Percentiles rank a stretch among this genome's conserved stretches.
phyloP scores from a whole-genome alignment of 2,113 vertebrate species.

The Pseudorectes ferrugineus region DNA sequence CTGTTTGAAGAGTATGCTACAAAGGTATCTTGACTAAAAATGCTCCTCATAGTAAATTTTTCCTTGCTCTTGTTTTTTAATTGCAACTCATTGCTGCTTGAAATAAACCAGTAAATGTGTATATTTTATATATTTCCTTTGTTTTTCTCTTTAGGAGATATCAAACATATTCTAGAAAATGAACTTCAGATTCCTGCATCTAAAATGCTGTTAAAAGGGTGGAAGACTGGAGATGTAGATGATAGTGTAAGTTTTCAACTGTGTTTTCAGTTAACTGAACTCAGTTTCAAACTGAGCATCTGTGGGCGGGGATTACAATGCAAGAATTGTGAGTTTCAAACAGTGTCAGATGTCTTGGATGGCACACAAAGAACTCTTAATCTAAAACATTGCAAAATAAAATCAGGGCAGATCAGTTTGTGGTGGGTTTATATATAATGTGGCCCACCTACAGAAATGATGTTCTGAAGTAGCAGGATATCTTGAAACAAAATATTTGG shows the following conservation, averaged over 20 bases:
- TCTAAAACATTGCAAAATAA: neutral
- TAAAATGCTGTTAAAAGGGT: constrained; percentile 98
- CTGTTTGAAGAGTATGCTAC: neutral
- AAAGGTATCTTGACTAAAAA: neutral
- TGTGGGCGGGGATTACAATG: neutral
- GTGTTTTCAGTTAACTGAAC: constrained; percentile 33
- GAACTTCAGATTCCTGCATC: constrained; percentile 91
- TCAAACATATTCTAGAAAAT: constrained; percentile 93
- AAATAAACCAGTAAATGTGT: neutral
- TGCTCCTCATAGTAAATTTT: neutral
- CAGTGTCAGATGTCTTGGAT: neutral
- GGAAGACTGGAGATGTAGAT: constrained; percentile 95
- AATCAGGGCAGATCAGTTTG: neutral
- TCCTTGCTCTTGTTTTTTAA: neutral
- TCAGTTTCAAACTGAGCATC: neutral
- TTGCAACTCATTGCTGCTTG: neutral
- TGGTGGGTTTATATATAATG: neutral
- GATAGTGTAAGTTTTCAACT: constrained; percentile 87
- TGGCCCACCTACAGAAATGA: neutral
- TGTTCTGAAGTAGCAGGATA: neutral
- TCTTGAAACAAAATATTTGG: neutral
- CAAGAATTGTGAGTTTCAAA: neutral
- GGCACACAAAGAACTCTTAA: neutral
- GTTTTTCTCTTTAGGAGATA: constrained; percentile 80
- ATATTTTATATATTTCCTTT: neutral